Base-by-base conservation (phyloP, 1,140 invertebrate species). In the Propsilocerus akamusi region DNA sequence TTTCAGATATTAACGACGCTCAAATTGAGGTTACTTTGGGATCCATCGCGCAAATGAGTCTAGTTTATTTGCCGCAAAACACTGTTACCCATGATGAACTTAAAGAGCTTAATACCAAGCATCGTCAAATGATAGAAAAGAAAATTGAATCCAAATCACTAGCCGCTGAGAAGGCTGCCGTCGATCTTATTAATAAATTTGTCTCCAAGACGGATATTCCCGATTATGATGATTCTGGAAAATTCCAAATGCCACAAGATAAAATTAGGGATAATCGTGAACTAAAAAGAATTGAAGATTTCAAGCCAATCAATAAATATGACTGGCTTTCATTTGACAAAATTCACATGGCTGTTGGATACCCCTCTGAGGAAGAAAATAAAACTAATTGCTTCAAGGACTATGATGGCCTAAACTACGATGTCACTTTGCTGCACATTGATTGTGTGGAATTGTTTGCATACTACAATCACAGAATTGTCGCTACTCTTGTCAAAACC, bases 391-490 rank as follows among this genome's bases (percentile, higher is more conserved):
- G 57, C 46, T 58, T 60, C 49, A 53, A 55, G 17, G 59, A 57
- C 25, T 55, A 60, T 54, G 58, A 62, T 49, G 55, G 53, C 51
- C 54, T 61, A 7, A 53, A 56, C 47, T 69, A 76, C 55, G 77
- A 81, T 53, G 56, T 77, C 20, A 56, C 58, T 51, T 70, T 70
- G 47, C 69, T 79, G 8, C 73, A 81, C n/a, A 74, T 73, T 30
- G 78, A 83, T 59, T 83, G 78, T 54, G 77, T 83, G 60, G 80
- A 85, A 58, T 58, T 85, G 17, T 84, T 83, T 61, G 73, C 73
- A 8, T 80, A 77, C 60, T 85, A 82, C 56, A 81, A 81, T 58
- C 73, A 73, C 25, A 82, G 81, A 65, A 71, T 81, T 20, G 67
- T 78, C 32, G 77, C 81, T 52, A 64, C 78, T 12, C 64, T 86